Percentiles rank a stretch among this genome's conserved stretches.
Conservation (phyloP, 2,888 invertebrate species). For the Corbicula japonica region DNA sequence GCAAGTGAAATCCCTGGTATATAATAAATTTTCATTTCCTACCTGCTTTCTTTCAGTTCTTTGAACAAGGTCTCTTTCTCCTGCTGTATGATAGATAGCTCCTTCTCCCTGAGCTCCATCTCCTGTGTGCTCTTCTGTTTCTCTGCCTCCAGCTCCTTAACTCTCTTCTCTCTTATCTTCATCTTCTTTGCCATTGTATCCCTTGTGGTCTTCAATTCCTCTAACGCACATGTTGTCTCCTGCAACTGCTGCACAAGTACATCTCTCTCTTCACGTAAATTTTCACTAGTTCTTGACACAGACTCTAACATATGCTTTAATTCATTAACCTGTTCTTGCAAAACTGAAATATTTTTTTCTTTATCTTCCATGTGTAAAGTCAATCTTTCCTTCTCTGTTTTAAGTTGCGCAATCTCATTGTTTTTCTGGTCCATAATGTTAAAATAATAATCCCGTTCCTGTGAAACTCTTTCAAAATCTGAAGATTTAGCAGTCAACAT, state of each 20-base stretch:
- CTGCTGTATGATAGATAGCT: conserved; percentile 72
- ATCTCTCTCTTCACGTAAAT: conserved; percentile 79
- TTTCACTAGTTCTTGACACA: conserved; percentile 72
- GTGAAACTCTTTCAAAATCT: conserved; percentile 74
- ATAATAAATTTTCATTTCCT: background rate
- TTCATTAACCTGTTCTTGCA: conserved; percentile 80
- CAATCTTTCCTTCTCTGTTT: conserved; percentile 76
- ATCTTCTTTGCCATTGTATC: conserved; percentile 79
- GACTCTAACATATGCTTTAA: conserved; percentile 78
- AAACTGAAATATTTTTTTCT: conserved; percentile 77
- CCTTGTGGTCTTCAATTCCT: conserved; percentile 73
- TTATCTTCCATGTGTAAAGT: conserved; percentile 82
- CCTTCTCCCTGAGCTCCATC: conserved; percentile 67
- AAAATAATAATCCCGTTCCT: conserved; percentile 82
- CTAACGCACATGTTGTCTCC: conserved; percentile 75
- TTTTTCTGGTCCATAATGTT: conserved; percentile 79
- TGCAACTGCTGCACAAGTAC: conserved; percentile 70
- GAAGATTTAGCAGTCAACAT: conserved; percentile 75
- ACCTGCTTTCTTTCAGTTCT: conserved; percentile 79
- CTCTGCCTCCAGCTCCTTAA: conserved; percentile 77
- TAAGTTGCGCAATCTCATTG: conserved; percentile 76
- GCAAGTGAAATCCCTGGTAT: too few species aligned
- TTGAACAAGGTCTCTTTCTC: conserved; percentile 76
- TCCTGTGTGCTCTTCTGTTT: conserved; percentile 70
- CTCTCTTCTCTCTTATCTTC: conserved; percentile 75